phyloP scores from a whole-genome alignment of 2,797 vertebrate genomes.

The Mormyrops boulengeri region DNA sequence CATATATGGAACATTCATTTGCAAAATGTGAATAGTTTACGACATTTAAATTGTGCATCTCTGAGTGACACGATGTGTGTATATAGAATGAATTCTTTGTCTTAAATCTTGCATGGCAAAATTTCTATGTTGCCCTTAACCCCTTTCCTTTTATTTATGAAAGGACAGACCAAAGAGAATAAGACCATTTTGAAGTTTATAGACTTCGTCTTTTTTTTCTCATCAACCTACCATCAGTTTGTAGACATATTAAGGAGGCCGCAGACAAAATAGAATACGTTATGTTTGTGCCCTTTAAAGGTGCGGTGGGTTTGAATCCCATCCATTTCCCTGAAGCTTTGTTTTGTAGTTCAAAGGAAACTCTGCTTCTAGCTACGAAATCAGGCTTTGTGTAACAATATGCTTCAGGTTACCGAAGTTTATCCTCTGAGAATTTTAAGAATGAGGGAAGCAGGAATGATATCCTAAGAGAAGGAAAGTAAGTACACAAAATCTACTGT shows the following conservation, averaged over 20 bases:
- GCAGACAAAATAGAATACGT: neutral
- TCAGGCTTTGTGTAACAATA: neutral
- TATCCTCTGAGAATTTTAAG: constrained; percentile 17
- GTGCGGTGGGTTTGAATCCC: neutral
- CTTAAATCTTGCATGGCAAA: neutral
- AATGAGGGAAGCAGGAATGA: constrained; percentile 11
- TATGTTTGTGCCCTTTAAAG: constrained; percentile 6
- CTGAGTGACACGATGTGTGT: neutral
- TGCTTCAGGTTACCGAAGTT: constrained; percentile 8
- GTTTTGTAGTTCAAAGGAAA: constrained; percentile 8
- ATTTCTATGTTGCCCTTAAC: neutral
- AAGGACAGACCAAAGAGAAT: neutral
- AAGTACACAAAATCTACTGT: constrained; percentile 11
- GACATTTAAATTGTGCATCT: neutral
- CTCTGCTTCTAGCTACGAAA: neutral
- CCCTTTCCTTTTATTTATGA: neutral
- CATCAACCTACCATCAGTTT: constrained; percentile 7
- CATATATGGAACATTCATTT: neutral
- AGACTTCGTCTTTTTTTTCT: neutral
- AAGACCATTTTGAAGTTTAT: constrained; percentile 4
- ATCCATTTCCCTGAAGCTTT: constrained; percentile 14
- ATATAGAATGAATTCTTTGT: neutral
- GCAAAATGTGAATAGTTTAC: neutral
- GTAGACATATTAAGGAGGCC: neutral
- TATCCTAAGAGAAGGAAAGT: neutral